Conservation (phyloP, 1,140 invertebrate genomes). For the Calliphora vicina region DNA sequence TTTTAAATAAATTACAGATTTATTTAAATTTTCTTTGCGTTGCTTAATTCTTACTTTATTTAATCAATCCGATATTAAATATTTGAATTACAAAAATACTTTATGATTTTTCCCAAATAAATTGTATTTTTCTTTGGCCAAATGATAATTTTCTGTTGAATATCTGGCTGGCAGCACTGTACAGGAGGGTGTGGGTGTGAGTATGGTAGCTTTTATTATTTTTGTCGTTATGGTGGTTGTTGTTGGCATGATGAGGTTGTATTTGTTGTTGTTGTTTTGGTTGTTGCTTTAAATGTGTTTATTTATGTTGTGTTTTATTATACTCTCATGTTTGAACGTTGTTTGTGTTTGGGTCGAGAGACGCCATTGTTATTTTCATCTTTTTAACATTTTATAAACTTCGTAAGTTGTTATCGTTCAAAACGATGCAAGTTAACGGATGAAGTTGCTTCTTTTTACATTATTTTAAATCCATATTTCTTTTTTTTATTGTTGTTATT, state of each 20-base stretch:
- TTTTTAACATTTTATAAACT: constrained; percentile 26
- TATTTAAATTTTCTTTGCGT: no score
- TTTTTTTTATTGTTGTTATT: neutral
- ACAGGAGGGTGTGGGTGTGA: neutral
- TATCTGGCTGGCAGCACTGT: neutral
- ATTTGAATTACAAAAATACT: no score
- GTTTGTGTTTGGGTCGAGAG: neutral
- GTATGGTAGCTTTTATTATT: neutral
- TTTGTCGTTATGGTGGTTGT: neutral
- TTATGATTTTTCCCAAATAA: no score
- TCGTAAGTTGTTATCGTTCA: constrained; percentile 20
- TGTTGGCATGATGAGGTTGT: neutral
- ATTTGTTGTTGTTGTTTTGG: neutral
- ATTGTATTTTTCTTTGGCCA: no score
- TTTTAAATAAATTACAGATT: no score
- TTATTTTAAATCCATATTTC: constrained; percentile 2
- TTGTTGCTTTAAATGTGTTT: neutral
- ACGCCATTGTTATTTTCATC: constrained; percentile 30
- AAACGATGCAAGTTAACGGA: neutral
- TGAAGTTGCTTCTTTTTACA: neutral
- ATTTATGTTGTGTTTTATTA: neutral
- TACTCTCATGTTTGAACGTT: neutral
- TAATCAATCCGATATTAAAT: no score
- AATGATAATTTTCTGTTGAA: no score
- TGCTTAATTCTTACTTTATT: no score